Conservation (phyloP, 2,888 invertebrate genomes). For the Apamea epomidion region DNA sequence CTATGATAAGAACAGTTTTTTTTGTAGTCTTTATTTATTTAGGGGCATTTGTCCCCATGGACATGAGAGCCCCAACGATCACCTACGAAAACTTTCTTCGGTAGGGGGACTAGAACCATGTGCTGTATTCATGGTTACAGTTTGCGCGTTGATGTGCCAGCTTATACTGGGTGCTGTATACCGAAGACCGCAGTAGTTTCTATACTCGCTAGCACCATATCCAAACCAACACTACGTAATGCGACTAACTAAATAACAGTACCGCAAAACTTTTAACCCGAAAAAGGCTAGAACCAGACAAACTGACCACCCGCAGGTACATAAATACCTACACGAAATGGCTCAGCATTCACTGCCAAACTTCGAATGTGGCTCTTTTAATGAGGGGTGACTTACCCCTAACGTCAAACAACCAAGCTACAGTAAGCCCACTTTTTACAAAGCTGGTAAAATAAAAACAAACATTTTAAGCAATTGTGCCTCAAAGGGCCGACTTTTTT, state of each 20-base stretch:
- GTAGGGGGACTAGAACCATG: too few relatives aligned
- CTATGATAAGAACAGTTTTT: too few relatives aligned
- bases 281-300: conserved; percentile 9
- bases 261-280: not conserved
- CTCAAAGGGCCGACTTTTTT: too few relatives aligned
- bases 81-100: too few relatives aligned
- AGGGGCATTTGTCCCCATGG: too few relatives aligned
- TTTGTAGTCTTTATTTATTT: too few relatives aligned
- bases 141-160: too few relatives aligned
- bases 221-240: not conserved
- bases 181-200: not conserved
- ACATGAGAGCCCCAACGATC: too few relatives aligned
- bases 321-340: conserved; percentile 23
- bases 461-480: not conserved
- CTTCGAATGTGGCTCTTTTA: conserved; percentile 57
- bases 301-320: conserved; percentile 16
- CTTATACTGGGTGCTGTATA: not conserved
- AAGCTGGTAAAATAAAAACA: not conserved
- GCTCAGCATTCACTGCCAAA: conserved; percentile 32
- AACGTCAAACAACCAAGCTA: not conserved
- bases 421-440: not conserved
- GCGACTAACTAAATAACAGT: not conserved
- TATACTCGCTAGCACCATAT: not conserved
- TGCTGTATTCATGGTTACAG: too few relatives aligned
- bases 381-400: conserved; percentile 40